Base-by-base conservation (phyloP, 1,140 invertebrate species). In the Drosophila sturtevanti region DNA sequence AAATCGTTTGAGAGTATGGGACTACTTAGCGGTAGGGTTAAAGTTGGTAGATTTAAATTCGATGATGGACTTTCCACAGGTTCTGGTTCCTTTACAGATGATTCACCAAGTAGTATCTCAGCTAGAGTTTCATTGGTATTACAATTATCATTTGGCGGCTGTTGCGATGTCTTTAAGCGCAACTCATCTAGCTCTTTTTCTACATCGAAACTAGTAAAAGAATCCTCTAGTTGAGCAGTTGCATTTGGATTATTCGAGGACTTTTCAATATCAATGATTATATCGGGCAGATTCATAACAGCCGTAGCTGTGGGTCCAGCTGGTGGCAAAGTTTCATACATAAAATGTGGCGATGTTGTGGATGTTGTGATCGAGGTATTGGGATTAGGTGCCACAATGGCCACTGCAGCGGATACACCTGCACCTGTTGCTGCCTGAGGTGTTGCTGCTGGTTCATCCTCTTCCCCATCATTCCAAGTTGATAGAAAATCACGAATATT, bases 391-490 rank as follows among this genome's bases (percentile, higher is more conserved):
- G 77, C 71, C 27, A 79, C 81, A 14, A 87, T 63, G 0, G 81
- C 79, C n/a, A 87, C 66, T 0, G 73, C 52, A 22, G 73, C 11
- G 3, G n/a, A n/a, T n/a, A n/a, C n/a, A n/a, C n/a, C n/a, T n/a
- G 55, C 58, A 0, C n/a, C 4, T 41, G 38, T 3, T 16, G 4
- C 12, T 0, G 38, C 1, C 2, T 3, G 14, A 16, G 6, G 41
- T 16, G 16, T 16, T 10, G 48, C 5, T n/a, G 48, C 18, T 0
- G 64, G 61, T 21, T 62, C 63, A 37, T 90, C 91, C 56, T 92
- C 91, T 56, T 92, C 91, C 22, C 91, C 91, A 24, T 91, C 91
- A 63, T 92, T 92, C 91, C 91, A 92, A 21, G 84, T 91, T 41
- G 91, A 59, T 2, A 92, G 67, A 48, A 91, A 92, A 62, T 92